Percentiles rank a stretch among this genome's conserved stretches.
phyloP scores from a whole-genome alignment of 2,113 vertebrate species.

The Macaca mulatta region DNA sequence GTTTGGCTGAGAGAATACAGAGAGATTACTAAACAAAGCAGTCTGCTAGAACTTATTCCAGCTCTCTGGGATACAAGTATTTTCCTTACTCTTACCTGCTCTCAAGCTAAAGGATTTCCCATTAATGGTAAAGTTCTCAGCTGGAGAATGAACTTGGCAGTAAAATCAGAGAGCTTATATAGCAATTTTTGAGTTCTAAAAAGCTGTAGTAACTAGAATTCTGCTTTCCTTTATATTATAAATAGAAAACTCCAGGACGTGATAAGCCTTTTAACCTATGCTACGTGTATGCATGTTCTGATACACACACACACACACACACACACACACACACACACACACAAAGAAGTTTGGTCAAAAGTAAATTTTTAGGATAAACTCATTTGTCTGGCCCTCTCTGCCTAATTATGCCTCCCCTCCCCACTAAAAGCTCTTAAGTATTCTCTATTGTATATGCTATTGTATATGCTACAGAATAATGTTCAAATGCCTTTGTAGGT shows the following conservation, averaged over 20 bases:
- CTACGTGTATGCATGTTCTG: neutral
- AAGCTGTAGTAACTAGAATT: neutral
- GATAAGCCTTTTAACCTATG: neutral
- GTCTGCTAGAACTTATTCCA: neutral
- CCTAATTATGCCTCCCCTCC: neutral
- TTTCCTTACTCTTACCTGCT: neutral
- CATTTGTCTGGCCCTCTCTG: neutral
- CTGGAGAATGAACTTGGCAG: neutral
- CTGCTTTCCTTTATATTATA: neutral
- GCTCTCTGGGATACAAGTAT: neutral
- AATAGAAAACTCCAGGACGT: neutral
- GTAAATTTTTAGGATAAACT: neutral
- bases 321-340: neutral
- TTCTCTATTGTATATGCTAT: neutral
- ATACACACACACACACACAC: neutral
- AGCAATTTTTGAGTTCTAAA: neutral
- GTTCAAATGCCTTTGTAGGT: neutral
- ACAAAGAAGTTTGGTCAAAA: neutral
- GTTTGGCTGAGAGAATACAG: neutral
- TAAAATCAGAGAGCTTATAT: neutral
- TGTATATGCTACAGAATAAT: neutral
- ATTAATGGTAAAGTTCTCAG: neutral
- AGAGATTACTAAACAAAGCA: neutral
- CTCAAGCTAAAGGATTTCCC: neutral
- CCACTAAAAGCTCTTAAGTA: neutral